Evolutionary conservation across 2,797 vertebrate species (phyloP).

Genomic region (Poecilia wingei): DNA sequence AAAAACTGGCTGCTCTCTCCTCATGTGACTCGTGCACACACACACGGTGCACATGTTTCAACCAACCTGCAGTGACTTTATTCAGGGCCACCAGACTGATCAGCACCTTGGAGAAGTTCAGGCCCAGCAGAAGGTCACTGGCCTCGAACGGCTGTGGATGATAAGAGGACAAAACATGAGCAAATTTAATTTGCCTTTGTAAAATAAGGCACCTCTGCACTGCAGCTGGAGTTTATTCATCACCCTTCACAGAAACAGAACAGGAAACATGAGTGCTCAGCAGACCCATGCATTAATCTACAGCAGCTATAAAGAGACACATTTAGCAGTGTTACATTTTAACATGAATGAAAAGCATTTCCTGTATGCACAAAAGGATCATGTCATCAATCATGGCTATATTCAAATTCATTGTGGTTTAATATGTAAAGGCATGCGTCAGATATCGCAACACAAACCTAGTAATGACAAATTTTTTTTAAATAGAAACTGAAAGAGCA

Average conservation of each 20-base stretch:
- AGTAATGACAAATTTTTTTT: not conserved
- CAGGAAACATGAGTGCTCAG: conserved; percentile 33
- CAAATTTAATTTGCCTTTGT: conserved; percentile 21
- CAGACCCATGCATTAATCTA: conserved; percentile 13
- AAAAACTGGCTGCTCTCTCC: conserved; percentile 15
- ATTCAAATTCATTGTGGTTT: not conserved
- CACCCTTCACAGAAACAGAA: conserved; percentile 26
- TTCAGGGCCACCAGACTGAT: conserved; percentile 94
- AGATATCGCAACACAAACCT: not conserved
- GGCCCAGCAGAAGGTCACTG: conserved; percentile 95
- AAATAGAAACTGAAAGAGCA: not conserved
- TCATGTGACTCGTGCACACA: not conserved
- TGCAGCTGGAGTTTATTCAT: conserved; percentile 31
- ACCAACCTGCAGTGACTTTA: conserved; percentile 96
- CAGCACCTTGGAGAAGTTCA: conserved; percentile 96
- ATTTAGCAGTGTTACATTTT: not conserved
- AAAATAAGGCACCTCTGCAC: conserved; percentile 27
- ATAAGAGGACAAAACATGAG: conserved; percentile 26
- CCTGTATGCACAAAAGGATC: not conserved
- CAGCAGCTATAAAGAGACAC: conserved; percentile 26
- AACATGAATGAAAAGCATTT: not conserved
- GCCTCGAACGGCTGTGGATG: conserved; percentile 92
- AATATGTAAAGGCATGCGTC: not conserved
- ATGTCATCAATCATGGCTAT: not conserved
- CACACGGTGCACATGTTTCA: conserved; percentile 2